These are phyloP conservation scores for Turnix velox DNA, from an alignment of 2,113 vertebrate genomes.

Conservation along the genomic window DNA sequence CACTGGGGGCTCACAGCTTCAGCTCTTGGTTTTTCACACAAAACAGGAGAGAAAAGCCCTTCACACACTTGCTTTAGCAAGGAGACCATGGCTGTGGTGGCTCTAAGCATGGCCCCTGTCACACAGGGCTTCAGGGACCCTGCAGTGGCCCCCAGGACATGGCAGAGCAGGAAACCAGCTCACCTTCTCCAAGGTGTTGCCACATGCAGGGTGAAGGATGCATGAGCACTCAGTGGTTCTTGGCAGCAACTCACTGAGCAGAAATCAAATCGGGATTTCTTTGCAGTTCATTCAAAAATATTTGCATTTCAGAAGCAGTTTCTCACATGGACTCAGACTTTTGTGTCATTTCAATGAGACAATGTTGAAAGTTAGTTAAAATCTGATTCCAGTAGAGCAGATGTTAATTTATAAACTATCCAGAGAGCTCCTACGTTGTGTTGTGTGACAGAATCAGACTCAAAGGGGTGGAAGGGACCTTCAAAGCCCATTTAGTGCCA, in stretches of 20 bases:
- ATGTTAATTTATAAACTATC: background rate
- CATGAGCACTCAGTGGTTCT: background rate
- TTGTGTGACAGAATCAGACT: too few relatives aligned
- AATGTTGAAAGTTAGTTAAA: background rate
- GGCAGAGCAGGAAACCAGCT: background rate
- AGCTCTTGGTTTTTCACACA: background rate
- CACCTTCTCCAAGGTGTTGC: background rate
- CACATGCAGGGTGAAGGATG: accelerated
- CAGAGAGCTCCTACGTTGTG: background rate
- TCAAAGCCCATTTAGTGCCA: too few relatives aligned
- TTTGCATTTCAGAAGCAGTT: background rate
- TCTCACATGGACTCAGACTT: background rate
- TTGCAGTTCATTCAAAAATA: background rate
- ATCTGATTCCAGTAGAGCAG: background rate
- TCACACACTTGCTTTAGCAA: accelerated
- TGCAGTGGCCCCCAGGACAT: too few relatives aligned
- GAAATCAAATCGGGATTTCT: background rate
- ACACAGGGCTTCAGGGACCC: too few relatives aligned
- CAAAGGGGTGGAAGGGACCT: too few relatives aligned
- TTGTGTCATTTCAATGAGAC: background rate
- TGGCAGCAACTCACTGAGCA: background rate
- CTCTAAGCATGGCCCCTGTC: background rate
- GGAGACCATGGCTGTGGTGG: background rate
- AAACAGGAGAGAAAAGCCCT: background rate
- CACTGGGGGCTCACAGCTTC: background rate